These are phyloP conservation scores for Monarcha castaneiventris DNA, from an alignment of 2,113 vertebrate genomes.

Conservation along the genomic window DNA sequence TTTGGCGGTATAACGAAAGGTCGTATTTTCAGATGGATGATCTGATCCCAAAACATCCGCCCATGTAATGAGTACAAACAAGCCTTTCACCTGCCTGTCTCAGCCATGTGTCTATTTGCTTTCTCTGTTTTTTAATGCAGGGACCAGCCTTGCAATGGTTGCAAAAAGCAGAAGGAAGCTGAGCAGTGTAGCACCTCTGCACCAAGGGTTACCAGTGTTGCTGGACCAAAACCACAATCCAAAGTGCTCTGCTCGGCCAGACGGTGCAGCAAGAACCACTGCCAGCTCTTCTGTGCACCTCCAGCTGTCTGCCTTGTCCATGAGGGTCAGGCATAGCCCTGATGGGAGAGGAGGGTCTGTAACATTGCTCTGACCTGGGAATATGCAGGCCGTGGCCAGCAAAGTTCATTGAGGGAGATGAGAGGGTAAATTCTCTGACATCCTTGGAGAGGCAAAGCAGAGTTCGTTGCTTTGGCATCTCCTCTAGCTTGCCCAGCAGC, in stretches of 20 bases:
- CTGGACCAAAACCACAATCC: neutral
- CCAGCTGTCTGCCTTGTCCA: neutral
- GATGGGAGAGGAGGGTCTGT: neutral
- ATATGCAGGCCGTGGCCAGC: rapidly evolving
- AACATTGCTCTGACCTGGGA: neutral
- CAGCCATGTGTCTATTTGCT: neutral
- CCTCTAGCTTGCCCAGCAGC: neutral
- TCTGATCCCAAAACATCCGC: constrained; percentile 37
- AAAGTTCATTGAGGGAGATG: neutral
- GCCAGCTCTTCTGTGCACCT: neutral
- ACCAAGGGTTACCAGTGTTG: neutral
- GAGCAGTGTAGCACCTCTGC: neutral
- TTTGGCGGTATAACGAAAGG: constrained; percentile 1
- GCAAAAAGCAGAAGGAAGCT: neutral
- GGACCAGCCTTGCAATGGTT: neutral
- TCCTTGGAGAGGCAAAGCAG: neutral
- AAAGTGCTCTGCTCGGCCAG: neutral
- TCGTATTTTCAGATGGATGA: constrained; percentile 28
- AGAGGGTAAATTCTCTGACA: neutral
- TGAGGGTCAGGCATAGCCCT: neutral
- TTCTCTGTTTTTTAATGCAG: neutral
- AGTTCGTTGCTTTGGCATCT: neutral
- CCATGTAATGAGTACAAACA: constrained; percentile 2
- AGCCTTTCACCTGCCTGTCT: constrained; percentile 1
- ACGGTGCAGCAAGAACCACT: neutral